Percentiles rank a stretch among this genome's conserved stretches.
Evolutionary conservation across 2,888 invertebrate genomes (phyloP).

Genomic region (Lydus trimaculatus): DNA sequence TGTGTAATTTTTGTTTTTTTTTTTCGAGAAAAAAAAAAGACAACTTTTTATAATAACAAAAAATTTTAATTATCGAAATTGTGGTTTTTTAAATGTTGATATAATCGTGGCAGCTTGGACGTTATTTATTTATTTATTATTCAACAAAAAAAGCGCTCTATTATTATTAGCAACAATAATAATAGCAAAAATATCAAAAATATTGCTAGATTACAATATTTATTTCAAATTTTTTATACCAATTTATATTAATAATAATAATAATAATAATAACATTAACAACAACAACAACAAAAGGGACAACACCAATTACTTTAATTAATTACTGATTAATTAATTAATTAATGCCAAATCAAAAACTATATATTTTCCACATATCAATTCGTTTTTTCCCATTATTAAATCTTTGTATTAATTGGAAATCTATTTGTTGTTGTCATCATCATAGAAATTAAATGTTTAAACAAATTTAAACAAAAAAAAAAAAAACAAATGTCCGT

Average conservation of each 20-base stretch:
- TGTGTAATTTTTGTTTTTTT: no score
- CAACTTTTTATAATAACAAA: no score
- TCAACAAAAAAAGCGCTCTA: slow-evolving; percentile 29
- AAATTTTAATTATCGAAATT: background rate
- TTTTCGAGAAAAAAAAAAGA: background rate
- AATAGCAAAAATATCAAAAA: slow-evolving; percentile 14
- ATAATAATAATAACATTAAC: background rate
- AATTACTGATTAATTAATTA: slow-evolving; percentile 17
- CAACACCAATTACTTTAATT: slow-evolving; percentile 29
- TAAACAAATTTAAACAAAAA: slow-evolving; percentile 35
- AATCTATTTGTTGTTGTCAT: slow-evolving; percentile 8
- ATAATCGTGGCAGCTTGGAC: slow-evolving; percentile 41
- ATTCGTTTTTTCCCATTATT: slow-evolving; percentile 32
- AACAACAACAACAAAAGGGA: slow-evolving; percentile 25
- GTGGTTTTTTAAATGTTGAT: slow-evolving; percentile 13
- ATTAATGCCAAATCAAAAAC: slow-evolving; percentile 10
- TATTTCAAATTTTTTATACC: background rate
- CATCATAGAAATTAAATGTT: background rate
- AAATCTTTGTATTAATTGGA: slow-evolving; percentile 34
- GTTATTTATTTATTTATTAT: slow-evolving; percentile 36
- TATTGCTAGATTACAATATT: background rate
- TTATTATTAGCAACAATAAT: no score
- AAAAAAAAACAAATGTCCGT: slow-evolving; percentile 51
- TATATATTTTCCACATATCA: slow-evolving; percentile 34
- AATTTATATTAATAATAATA: background rate